Conservation (phyloP, 37 sponge, comb jelly and placozoan genomes). For the Halichondria panicea region DNA sequence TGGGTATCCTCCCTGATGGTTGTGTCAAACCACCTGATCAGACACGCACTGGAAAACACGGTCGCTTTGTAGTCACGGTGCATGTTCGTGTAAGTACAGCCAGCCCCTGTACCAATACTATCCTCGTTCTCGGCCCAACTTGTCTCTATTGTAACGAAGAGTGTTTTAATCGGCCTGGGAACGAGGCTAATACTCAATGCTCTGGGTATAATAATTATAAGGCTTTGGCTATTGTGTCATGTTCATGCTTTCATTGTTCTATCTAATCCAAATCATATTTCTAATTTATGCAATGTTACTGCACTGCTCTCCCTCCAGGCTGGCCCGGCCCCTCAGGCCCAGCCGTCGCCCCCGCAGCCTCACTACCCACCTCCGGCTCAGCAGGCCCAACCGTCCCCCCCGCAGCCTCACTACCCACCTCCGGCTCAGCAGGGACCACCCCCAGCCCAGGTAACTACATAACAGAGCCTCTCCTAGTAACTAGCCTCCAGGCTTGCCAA, state of each 20-base stretch:
- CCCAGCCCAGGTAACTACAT: constrained; percentile 1
- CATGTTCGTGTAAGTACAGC: constrained; percentile 20
- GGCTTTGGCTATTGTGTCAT: background rate
- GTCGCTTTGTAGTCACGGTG: constrained; percentile 25
- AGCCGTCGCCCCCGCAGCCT: background rate
- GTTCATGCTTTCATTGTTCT: background rate
- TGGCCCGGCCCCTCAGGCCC: background rate
- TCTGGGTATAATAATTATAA: background rate
- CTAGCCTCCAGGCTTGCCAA: too few species aligned
- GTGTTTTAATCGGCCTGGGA: background rate
- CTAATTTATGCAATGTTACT: background rate
- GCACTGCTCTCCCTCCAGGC: background rate
- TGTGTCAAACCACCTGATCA: constrained; percentile 21
- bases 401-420: background rate
- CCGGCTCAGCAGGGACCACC: constrained; percentile 17
- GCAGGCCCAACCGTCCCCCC: background rate
- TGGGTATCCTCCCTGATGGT: constrained; percentile 50
- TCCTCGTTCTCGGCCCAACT: too few species aligned
- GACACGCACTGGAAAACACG: constrained; percentile 21
- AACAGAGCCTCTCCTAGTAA: background rate
- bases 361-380: background rate
- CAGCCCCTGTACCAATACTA: too few species aligned
- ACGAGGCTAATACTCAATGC: background rate
- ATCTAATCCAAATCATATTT: background rate
- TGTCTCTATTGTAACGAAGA: too few species aligned